Base-by-base conservation (phyloP, 2,888 invertebrate genomes). In the Dichetophora obliterata region DNA sequence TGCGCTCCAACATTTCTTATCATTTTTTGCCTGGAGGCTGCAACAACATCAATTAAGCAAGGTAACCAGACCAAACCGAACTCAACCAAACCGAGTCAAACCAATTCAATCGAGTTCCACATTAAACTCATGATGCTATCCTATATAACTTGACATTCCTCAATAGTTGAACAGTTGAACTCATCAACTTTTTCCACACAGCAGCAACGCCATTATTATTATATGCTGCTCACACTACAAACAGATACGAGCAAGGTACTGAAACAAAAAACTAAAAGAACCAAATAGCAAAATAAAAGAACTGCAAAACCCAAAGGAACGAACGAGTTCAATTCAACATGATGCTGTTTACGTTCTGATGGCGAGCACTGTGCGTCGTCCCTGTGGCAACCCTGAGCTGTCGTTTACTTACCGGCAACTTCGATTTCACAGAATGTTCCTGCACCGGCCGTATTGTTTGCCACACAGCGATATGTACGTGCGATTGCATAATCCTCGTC, bases 401-500 rank as follows among this genome's bases (percentile, higher is more conserved):
- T 72, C 66, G 11, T 76, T 43, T 79, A 86, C 86, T 89, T 86
- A 94, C 94, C 94, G 87, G 91, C 91, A 63, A 94, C 93, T 85
- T 93, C 92, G 77, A 92, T 90, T 86, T 93, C 92, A 86, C 94
- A 94, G 4, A 92, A 90, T 61, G 91, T 84, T 22, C 93, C 92
- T 77, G 86, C 84, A 2, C 96, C 97, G 16, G 96, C 95, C 5
- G 93, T 91, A 90, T 97, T 97, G 88, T 95, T 96, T 31, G 95
- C 96, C 83, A 92, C 91, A 88, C 97, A 97, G 76, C 94, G 91
- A 89, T 97, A 97, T 5, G 95, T 96, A 77, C 96, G 91, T 84
- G 91, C 91, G 16, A 92, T 92, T 78, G 85, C 86, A 83, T 88
- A 88, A 83, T 92, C 92, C 83, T 93, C 93, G 83, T 93, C 93